These are phyloP conservation scores for Pecten maximus DNA, from an alignment of 2,888 invertebrate species.

Conservation along the genomic window DNA sequence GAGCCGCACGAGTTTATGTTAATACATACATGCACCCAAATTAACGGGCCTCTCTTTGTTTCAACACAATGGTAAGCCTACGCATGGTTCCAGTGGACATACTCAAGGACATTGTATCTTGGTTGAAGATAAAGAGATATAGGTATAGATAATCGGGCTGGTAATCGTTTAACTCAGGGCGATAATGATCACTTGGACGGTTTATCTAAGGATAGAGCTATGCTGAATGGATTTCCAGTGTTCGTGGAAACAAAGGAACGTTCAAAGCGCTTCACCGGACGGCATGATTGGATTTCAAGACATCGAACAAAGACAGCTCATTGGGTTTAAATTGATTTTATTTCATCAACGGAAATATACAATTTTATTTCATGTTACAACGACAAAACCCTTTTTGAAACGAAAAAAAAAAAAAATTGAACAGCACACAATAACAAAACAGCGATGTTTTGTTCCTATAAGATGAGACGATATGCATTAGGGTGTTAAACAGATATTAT, in stretches of 20 bases:
- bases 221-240: neutral
- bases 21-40: neutral
- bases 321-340: conserved; percentile 28
- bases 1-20: neutral
- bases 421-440: conserved; percentile 1
- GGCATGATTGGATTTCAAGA: neutral
- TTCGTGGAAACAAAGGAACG: neutral
- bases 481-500: neutral
- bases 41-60: neutral
- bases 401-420: neutral
- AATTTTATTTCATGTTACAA: neutral
- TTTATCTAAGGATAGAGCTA: neutral
- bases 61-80: neutral
- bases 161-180: neutral
- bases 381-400: neutral
- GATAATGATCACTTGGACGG: conserved; percentile 1
- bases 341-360: conserved; percentile 12
- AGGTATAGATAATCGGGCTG: neutral
- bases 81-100: neutral
- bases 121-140: neutral
- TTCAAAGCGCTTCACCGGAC: neutral
- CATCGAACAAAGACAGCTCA: neutral
- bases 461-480: neutral
- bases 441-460: neutral
- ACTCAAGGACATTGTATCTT: conserved; percentile 17